Conservation (phyloP, 2,888 invertebrate genomes). For the Caenorhabditis sp. region DNA sequence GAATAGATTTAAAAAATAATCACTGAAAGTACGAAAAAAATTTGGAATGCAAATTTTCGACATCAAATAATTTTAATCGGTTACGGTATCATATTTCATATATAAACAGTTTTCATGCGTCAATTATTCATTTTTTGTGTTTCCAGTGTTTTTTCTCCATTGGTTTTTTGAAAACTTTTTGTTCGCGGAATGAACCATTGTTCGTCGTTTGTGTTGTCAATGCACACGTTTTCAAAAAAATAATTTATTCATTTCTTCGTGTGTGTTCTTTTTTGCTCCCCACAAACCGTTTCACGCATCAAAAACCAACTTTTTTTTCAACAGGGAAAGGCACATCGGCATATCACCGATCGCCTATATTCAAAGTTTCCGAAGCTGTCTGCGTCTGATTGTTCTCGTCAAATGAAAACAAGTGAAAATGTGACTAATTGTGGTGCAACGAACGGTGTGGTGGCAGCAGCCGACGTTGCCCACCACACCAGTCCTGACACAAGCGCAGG, state of each 20-base stretch:
- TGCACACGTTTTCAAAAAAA: too few species aligned
- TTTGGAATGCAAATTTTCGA: neutral
- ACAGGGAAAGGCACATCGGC: conserved; percentile 50
- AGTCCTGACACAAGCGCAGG: conserved; percentile 43
- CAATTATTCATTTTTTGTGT: neutral
- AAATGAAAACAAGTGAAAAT: conserved; percentile 52
- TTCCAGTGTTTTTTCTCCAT: too few species aligned
- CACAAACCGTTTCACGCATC: neutral
- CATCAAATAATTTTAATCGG: neutral
- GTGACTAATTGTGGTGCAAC: conserved; percentile 34
- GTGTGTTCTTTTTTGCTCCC: conserved; percentile 16
- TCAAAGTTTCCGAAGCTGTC: conserved; percentile 52
- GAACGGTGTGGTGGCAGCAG: conserved; percentile 36
- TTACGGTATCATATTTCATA: neutral
- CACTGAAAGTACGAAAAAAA: neutral
- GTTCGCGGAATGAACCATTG: too few species aligned
- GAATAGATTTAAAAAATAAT: neutral
- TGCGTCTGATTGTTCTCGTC: conserved; percentile 42
- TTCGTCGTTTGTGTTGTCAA: too few species aligned
- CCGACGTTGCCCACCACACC: conserved; percentile 22
- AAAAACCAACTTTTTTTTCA: neutral
- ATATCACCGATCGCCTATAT: conserved; percentile 44
- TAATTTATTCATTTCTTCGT: too few species aligned
- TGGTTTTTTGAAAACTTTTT: too few species aligned
- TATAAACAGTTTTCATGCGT: neutral